Evolutionary conservation across 2,888 invertebrate species (phyloP).

Genomic region (Hartigia nigra): DNA sequence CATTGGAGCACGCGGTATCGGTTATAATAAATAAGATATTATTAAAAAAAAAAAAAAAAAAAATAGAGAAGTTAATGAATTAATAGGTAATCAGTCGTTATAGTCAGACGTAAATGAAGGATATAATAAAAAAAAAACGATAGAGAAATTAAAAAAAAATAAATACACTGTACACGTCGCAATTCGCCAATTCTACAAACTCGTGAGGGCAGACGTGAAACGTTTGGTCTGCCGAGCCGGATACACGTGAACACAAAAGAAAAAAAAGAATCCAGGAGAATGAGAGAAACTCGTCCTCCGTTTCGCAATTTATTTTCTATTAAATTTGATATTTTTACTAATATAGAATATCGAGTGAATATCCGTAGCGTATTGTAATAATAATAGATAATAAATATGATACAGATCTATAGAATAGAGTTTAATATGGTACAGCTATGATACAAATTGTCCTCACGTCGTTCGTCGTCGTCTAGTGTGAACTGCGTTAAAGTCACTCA

Average conservation of each 20-base stretch:
- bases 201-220: neutral
- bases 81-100: slow-evolving; percentile 21
- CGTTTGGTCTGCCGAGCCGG: neutral
- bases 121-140: slow-evolving; percentile 22
- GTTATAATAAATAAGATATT: slow-evolving; percentile 42
- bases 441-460: slow-evolving; percentile 54
- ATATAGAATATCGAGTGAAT: slow-evolving; percentile 63
- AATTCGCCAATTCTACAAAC: neutral
- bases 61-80: slow-evolving; percentile 33
- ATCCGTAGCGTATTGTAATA: slow-evolving; percentile 58
- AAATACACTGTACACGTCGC: neutral
- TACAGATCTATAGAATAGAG: slow-evolving; percentile 64
- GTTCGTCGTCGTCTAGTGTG: neutral
- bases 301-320: slow-evolving; percentile 58
- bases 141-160: neutral
- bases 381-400: slow-evolving; percentile 59
- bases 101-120: slow-evolving; percentile 15
- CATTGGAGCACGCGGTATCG: slow-evolving; percentile 23
- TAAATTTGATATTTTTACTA: slow-evolving; percentile 64
- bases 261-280: neutral
- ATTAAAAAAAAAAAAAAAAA: slow-evolving; percentile 30
- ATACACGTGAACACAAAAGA: neutral
- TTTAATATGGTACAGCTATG: slow-evolving; percentile 64
- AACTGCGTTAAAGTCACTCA: neutral
- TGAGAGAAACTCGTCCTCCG: slow-evolving; percentile 27